Evolutionary conservation across 2,113 vertebrate species (phyloP), one percentile per base, ranked within the genome.

Genomic region (Phalacrocorax aristotelis): DNA sequence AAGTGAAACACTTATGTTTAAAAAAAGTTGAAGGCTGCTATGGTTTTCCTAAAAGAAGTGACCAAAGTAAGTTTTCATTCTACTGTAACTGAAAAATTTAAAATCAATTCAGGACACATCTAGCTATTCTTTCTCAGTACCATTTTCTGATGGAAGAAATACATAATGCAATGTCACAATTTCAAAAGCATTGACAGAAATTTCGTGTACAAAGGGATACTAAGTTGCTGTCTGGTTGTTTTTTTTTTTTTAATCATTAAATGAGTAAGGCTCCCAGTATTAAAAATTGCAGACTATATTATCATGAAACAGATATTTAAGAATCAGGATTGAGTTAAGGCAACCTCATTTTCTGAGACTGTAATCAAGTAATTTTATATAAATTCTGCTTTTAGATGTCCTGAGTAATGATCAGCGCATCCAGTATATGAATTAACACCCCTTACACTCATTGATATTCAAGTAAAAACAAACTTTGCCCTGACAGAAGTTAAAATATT

Each of bases 261-360:
- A 93, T 75, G 69, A 94, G 78, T 65, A 87, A 65, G 51, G 61
- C 66, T 83, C 71, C 68, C 42, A 58, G 21, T 5, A 96, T 79
- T 89, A 87, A 93, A 87, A 85, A 74, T 8, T 38, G 40, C 82
- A 75, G 62, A 80, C 36, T 27, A 70, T 88, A 77, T 96, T 87
- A 87, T 84, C 48, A 70, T 54, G 76, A 83, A 95, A 78, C 38
- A 89, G 70, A 85, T 96, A 97, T 44, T 69, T 94, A 88, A 97
- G 88, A 97, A 92, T 11, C 44, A 79, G 72, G 44, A 87, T 82
- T 61, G 48, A 74, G 51, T 96, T 93, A 46, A 89, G 87, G 52
- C 44, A 97, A 71, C 36, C 26, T 94, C 87, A 90, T 95, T 92
- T 92, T 80, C 70, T 79, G 40, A 95, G 74, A 80, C 34, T 91